Base-by-base conservation (phyloP, 2,797 vertebrate species). In the Lacerta agilis region DNA sequence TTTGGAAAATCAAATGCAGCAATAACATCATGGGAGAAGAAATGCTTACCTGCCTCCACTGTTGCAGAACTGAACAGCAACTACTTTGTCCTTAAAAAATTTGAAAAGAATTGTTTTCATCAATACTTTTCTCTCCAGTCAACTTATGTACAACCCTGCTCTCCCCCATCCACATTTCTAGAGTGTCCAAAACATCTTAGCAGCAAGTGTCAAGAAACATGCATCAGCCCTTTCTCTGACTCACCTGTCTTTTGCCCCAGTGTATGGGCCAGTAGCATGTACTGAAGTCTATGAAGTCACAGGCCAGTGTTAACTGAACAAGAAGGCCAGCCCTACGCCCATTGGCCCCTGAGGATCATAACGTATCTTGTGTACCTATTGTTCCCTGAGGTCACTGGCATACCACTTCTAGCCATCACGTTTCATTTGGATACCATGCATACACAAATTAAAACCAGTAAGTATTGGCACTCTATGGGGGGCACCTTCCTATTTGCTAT, bases 61-160 rank as follows among this genome's bases (percentile, higher is more conserved):
- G 97, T 99, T 99, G 97, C 98, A 98, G 92, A 99, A 99, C 96
- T 99, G 99, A 94, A 99, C 98, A 6, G 98, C 98, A 3, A 99
- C 98, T 86, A 99, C 98, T 97, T 99, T 99, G 95, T 99, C 99
- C 99, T 99, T 92, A 91, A 96, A 80, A 73, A 43, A 95, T 69
- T 82, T 90, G 93, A 89, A 15, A 84, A 92, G 76, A 94, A 72
- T 82, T 38, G 49, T 61, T 73, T 29, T 64, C 38, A 38, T 75
- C 69, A 43, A 66, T 43, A 18, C 71, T 8, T 61, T 73, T 64
- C 18, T 38, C 43, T 45, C 18, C 23, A 41, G 25, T 36, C 33
- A 80, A 76, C 41, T 15, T 9, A 43, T 58, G 23, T n/a, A 38
- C 20, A 61, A 29, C 11, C 55, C 64, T 49, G 29, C 81, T 11